Conservation (phyloP, 2,888 invertebrate species). For the Clanis bilineata region DNA sequence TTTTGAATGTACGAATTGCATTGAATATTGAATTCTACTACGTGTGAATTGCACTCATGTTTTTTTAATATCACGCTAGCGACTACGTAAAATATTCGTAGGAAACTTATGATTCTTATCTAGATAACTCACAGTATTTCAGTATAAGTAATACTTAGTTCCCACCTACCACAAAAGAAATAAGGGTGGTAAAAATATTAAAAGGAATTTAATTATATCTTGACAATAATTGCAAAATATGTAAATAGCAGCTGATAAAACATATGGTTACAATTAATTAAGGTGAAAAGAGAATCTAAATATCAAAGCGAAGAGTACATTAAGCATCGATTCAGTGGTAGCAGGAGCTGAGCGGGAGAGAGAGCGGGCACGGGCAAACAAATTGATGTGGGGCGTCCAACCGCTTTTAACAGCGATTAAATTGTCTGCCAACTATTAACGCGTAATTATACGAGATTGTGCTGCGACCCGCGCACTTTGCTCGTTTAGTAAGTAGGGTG, state of each 20-base stretch:
- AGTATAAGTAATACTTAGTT: too few species aligned
- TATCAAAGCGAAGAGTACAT: not conserved
- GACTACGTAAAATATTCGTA: too few species aligned
- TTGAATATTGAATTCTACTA: too few species aligned
- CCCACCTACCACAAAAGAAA: too few species aligned
- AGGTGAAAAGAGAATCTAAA: not conserved
- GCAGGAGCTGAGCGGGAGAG: not conserved
- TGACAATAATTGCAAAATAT: too few species aligned
- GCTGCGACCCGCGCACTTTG: not conserved
- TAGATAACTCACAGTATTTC: too few species aligned
- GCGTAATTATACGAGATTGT: slow-evolving; percentile 12
- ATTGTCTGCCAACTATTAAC: slow-evolving; percentile 14
- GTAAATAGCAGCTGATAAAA: not conserved
- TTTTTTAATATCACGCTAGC: too few species aligned
- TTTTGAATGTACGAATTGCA: too few species aligned
- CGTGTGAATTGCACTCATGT: too few species aligned
- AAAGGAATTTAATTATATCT: too few species aligned
- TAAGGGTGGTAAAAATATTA: too few species aligned
- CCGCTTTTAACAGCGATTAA: slow-evolving; percentile 10
- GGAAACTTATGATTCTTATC: too few species aligned
- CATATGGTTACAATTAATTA: not conserved
- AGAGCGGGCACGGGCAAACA: not conserved
- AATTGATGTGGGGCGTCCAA: slow-evolving; percentile 8
- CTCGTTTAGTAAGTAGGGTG: not conserved
- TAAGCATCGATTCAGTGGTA: not conserved